These are phyloP conservation scores for Nemapogon koenigi DNA, from an alignment of 2,888 invertebrate species.

Conservation along the genomic window DNA sequence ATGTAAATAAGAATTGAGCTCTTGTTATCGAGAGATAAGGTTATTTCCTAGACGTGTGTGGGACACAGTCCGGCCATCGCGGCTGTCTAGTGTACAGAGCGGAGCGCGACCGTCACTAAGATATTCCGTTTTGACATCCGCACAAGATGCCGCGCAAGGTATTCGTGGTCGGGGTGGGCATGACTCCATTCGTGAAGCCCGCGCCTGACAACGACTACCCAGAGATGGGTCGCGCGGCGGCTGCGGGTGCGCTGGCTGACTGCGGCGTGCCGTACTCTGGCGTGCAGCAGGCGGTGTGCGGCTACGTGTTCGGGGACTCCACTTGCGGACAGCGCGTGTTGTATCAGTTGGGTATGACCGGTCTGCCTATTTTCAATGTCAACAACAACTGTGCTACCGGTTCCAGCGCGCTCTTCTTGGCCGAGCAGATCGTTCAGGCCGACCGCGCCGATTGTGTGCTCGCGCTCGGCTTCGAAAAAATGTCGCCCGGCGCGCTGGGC, in stretches of 20 bases:
- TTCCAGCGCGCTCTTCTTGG: conserved; percentile 88
- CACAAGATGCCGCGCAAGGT: conserved; percentile 71
- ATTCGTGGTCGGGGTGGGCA: conserved; percentile 94
- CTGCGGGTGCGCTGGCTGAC: conserved; percentile 85
- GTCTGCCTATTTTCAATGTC: conserved; percentile 97
- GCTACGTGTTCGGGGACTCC: conserved; percentile 96
- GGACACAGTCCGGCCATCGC: too few relatives aligned
- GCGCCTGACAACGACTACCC: conserved; percentile 92
- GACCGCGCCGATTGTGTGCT: conserved; percentile 87
- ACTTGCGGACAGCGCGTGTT: conserved; percentile 94
- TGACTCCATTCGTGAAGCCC: conserved; percentile 99
- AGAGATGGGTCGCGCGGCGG: conserved; percentile 92
- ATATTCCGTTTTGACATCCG: too few relatives aligned
- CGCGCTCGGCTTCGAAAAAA: conserved; percentile 97
- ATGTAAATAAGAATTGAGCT: too few relatives aligned
- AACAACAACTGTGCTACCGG: conserved; percentile 99
- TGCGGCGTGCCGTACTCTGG: conserved; percentile 77
- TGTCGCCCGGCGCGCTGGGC: conserved; percentile 90
- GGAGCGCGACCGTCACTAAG: too few relatives aligned
- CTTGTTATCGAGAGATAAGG: too few relatives aligned
- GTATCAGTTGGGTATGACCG: conserved; percentile 94
- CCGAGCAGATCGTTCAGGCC: conserved; percentile 90
- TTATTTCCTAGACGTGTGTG: too few relatives aligned
- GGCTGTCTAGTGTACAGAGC: too few relatives aligned
- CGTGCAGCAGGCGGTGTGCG: conserved; percentile 89